phyloP scores from a whole-genome alignment of 2,113 vertebrate genomes.

The Ardeotis arabs region DNA sequence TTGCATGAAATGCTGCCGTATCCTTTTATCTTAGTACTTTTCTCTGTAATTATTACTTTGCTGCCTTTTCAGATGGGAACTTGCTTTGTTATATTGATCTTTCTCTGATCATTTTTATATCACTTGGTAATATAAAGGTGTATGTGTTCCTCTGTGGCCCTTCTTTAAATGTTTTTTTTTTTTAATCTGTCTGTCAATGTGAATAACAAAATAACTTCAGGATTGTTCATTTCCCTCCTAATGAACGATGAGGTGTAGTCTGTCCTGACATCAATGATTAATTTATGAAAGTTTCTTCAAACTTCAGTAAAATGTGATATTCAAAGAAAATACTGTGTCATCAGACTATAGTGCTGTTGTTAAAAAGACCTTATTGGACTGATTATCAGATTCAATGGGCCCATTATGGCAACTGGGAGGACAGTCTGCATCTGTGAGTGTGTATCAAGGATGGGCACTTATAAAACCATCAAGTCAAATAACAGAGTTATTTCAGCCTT shows the following conservation, averaged over 20 bases:
- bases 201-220: slow-evolving; percentile 23
- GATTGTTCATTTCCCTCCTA: not conserved
- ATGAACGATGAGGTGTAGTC: not conserved
- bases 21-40: slow-evolving; percentile 57
- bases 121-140: not conserved
- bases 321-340: not conserved
- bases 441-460: not conserved
- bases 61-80: slow-evolving; percentile 30
- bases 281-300: not conserved
- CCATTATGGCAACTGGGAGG: not conserved
- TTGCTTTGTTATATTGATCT: slow-evolving; percentile 5
- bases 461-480: not conserved
- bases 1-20: not conserved
- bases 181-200: not conserved
- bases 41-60: slow-evolving; percentile 41
- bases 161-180: slow-evolving; percentile 9
- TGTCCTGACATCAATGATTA: not conserved
- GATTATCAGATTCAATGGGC: not conserved
- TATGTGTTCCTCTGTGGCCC: not conserved
- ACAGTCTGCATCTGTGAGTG: accelerated
- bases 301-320: not conserved
- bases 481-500: not conserved
- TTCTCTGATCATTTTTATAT: slow-evolving; percentile 45
- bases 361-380: not conserved
- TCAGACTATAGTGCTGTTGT: not conserved